phyloP scores from a whole-genome alignment of 2,888 invertebrate genomes.

The Pristionchus entomophagus region DNA sequence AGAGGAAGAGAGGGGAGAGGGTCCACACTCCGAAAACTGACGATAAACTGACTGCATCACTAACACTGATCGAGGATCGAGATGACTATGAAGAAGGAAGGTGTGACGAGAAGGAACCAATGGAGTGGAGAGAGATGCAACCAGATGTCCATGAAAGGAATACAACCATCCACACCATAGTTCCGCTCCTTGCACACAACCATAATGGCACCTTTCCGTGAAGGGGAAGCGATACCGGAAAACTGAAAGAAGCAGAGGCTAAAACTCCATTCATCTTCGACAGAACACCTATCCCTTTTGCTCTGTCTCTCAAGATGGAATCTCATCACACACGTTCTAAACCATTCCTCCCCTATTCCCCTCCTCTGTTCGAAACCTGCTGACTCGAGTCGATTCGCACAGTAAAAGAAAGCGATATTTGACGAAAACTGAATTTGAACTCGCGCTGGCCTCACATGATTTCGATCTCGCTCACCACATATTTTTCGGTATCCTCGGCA shows the following conservation, averaged over 20 bases:
- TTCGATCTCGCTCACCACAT: neutral
- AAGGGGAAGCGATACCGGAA: neutral
- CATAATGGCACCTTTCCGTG: neutral
- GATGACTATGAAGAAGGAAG: neutral
- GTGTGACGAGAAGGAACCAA: neutral
- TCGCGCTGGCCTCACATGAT: neutral
- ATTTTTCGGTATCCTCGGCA: neutral
- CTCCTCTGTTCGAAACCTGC: neutral
- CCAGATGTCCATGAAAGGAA: constrained; percentile 21
- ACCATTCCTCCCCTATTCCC: neutral
- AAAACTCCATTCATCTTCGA: neutral
- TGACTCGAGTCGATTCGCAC: neutral
- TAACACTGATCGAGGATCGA: neutral
- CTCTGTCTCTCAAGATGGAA: neutral
- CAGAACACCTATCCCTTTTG: neutral
- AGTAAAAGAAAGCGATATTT: constrained; percentile 1
- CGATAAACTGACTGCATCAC: neutral
- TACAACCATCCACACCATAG: neutral
- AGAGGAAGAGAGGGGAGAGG: neutral
- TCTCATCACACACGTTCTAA: neutral
- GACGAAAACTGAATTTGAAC: constrained; percentile 28
- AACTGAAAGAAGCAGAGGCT: neutral
- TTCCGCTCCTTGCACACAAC: neutral
- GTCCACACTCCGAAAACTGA: constrained; percentile 13
- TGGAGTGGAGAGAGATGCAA: neutral